A percentile compares a stretch with the other conserved stretches of the same genome.
phyloP scores from a whole-genome alignment of 37 sponge, comb jelly and placozoan species.

The Mnemiopsis leidyi region DNA sequence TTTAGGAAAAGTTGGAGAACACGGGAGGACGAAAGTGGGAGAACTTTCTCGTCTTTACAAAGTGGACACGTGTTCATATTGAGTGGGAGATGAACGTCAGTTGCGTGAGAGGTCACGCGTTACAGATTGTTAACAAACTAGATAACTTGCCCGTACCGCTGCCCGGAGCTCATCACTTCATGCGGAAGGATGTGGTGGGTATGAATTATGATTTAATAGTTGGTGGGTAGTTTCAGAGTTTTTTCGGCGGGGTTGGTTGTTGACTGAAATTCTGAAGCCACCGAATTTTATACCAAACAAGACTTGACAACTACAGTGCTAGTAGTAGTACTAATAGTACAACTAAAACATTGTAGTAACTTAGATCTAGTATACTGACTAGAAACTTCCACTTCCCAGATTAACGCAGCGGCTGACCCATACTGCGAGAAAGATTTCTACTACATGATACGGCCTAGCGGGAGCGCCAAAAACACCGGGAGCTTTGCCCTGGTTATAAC shows the following conservation, averaged over 20 bases:
- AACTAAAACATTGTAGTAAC: no score
- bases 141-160: slow-evolving; percentile 9
- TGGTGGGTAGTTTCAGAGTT: background rate
- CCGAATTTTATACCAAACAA: no score
- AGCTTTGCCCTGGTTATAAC: slow-evolving; percentile 55
- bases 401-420: background rate
- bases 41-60: slow-evolving; percentile 45
- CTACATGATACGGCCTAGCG: slow-evolving; percentile 57
- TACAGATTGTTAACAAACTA: slow-evolving; percentile 15
- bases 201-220: background rate
- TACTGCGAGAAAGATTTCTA: slow-evolving; percentile 63
- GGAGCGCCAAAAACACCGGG: slow-evolving; percentile 9
- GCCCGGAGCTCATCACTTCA: slow-evolving; percentile 57
- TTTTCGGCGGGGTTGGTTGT: no score
- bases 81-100: slow-evolving; percentile 63
- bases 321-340: no score
- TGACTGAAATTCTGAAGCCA: no score
- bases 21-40: slow-evolving; percentile 60
- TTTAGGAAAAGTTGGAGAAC: slow-evolving; percentile 41
- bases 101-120: slow-evolving; percentile 39
- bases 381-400: background rate
- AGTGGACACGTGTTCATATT: slow-evolving; percentile 45
- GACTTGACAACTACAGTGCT: no score
- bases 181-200: slow-evolving; percentile 40
- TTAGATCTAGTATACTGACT: background rate